Evolutionary conservation across 2,797 vertebrate genomes (phyloP).

Genomic region (Pelobates cultripes): DNA sequence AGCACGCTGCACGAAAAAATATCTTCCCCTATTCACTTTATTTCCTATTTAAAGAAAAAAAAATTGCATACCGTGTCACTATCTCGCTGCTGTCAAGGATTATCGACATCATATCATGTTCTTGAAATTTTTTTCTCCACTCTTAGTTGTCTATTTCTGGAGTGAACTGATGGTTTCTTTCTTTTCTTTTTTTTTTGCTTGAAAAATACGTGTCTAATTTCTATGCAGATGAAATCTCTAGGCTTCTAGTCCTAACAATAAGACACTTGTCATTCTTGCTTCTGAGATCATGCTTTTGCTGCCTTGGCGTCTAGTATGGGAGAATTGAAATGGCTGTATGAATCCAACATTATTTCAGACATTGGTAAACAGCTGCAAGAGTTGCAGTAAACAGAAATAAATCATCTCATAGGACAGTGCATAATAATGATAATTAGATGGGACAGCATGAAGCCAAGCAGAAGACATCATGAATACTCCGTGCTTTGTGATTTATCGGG

Average conservation of each 20-base stretch:
- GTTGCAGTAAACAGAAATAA: neutral
- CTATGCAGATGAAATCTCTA: constrained; percentile 6
- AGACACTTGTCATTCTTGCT: neutral
- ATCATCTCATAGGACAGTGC: constrained; percentile 2
- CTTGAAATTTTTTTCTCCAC: no score
- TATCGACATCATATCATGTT: no score
- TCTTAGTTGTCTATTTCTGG: no score
- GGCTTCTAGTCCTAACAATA: neutral
- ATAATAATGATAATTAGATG: constrained; percentile 14
- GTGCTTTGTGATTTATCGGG: neutral
- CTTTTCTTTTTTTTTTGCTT: neutral
- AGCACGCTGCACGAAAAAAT: no score
- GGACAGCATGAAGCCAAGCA: constrained; percentile 12
- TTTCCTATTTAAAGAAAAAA: no score
- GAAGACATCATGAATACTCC: neutral
- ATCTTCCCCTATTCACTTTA: no score
- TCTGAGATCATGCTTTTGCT: neutral
- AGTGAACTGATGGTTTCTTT: no score
- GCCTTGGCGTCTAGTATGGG: neutral
- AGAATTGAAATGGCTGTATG: neutral
- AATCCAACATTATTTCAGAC: neutral
- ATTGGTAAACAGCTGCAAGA: neutral
- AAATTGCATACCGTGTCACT: no score
- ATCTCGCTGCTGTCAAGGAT: no score
- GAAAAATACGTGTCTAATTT: neutral